Percentiles rank a stretch among this genome's conserved stretches.
Conservation (phyloP, 2,888 invertebrate genomes). For the Drosophila diplacantha region DNA sequence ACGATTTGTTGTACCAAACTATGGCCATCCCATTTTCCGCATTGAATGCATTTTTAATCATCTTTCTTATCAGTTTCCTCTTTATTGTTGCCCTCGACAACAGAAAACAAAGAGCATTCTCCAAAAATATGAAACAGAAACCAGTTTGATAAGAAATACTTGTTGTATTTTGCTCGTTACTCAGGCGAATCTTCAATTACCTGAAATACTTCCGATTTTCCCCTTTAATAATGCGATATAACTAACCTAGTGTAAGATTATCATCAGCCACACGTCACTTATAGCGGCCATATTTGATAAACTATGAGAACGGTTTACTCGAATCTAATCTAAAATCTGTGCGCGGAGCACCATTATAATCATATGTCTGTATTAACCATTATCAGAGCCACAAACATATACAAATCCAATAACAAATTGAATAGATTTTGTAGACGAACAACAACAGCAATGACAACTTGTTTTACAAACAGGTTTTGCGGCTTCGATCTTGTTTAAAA, state of each 20-base stretch:
- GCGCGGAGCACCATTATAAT: slow-evolving; percentile 13
- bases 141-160: slow-evolving; percentile 7
- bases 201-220: slow-evolving; percentile 5
- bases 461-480: slow-evolving; percentile 35
- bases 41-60: not conserved
- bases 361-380: slow-evolving; percentile 22
- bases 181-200: not conserved
- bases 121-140: not conserved
- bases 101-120: too few relatives aligned
- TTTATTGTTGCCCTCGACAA: not conserved
- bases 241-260: slow-evolving; percentile 41
- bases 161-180: not conserved
- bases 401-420: slow-evolving; percentile 16
- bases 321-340: slow-evolving; percentile 43
- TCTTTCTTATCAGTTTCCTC: slow-evolving; percentile 13
- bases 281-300: slow-evolving; percentile 52
- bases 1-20: not conserved
- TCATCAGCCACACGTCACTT: slow-evolving; percentile 25
- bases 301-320: slow-evolving; percentile 55
- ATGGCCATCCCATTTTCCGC: not conserved
- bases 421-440: slow-evolving; percentile 26
- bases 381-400: slow-evolving; percentile 31
- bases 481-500: slow-evolving; percentile 24
- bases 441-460: slow-evolving; percentile 30
- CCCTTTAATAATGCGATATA: slow-evolving; percentile 12